Conservation (phyloP, 2,888 invertebrate genomes). For the Euplagia quadripunctaria region DNA sequence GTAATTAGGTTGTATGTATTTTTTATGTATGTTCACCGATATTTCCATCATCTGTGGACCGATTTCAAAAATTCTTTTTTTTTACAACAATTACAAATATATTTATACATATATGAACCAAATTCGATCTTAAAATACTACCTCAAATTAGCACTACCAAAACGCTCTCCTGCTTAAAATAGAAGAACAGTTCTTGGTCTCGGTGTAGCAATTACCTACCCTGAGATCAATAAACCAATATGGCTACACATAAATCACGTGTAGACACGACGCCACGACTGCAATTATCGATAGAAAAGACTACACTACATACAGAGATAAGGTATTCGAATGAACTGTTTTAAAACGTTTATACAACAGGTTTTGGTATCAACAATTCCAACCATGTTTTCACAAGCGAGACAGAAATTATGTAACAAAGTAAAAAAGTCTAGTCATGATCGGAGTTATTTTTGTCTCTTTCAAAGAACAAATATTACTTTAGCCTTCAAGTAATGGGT, state of each 20-base stretch:
- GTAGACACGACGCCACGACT: neutral
- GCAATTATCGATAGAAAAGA: conserved; percentile 16
- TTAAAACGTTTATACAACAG: neutral
- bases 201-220: conserved; percentile 5
- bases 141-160: neutral
- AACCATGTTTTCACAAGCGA: conserved; percentile 19
- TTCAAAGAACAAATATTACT: conserved; percentile 30
- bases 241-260: conserved; percentile 8
- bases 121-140: too few relatives aligned
- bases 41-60: too few relatives aligned
- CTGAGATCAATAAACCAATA: conserved; percentile 15
- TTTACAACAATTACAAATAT: too few relatives aligned
- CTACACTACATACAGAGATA: conserved; percentile 6
- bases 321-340: too few relatives aligned
- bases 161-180: neutral
- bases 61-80: too few relatives aligned
- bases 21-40: too few relatives aligned
- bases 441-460: conserved; percentile 10
- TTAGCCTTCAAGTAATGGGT: conserved; percentile 13
- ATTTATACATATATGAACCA: too few relatives aligned
- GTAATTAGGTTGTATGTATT: too few relatives aligned
- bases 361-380: conserved; percentile 34
- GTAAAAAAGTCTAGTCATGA: conserved; percentile 23
- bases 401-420: conserved; percentile 23
- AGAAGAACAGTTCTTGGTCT: neutral